Base-by-base conservation (phyloP, 1,140 invertebrate genomes). In the Scaptodrosophila lebanonensis region DNA sequence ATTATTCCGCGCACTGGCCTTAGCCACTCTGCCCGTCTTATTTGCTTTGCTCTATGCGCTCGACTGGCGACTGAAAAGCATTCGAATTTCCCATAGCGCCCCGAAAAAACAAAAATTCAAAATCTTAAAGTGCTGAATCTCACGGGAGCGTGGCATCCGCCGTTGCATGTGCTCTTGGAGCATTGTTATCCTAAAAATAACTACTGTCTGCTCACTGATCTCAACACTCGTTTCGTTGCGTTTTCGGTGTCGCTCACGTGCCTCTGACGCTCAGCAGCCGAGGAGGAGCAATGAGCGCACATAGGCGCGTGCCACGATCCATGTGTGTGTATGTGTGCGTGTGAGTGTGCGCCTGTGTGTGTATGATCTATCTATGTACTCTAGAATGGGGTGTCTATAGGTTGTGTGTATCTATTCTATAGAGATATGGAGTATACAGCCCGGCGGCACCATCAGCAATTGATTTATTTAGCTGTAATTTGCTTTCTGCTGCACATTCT, bases 161-260 rank as follows among this genome's bases (percentile, higher is more conserved):
- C 33, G 33, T 30, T 50, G 45, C 50, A 38, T 44, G 50, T 38
- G 67, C 29, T 79, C 35, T 71, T 51, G 48, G 51, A 36, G 69
- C 75, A 79, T 79, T 79, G 73, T 79, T 79, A 73, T 79, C 73
- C 73, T 82, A 79, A 82, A 79, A 79, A 79, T 82, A 79, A 82
- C n/a, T n/a, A n/a, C n/a, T n/a, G 83, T 30, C 27, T 11, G 29
- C 11, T 50, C 17, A 51, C 12, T 29, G 9, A 48, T 48, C 48
- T 38, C 52, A 47, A 17, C 40, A 18, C 66, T 49, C 42, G 48
- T 15, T 27, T 22, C 15, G 17, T 30, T 12, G 17, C 16, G 35
- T 51, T 35, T 47, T 2, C 16, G 12, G 11, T 51, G 13, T 16
- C 20, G 38, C 63, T 60, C 71, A 76, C 66, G 70, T 76, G 71